These are phyloP conservation scores for Melanaphis sacchari DNA, from an alignment of 1,140 invertebrate species.

Conservation along the genomic window DNA sequence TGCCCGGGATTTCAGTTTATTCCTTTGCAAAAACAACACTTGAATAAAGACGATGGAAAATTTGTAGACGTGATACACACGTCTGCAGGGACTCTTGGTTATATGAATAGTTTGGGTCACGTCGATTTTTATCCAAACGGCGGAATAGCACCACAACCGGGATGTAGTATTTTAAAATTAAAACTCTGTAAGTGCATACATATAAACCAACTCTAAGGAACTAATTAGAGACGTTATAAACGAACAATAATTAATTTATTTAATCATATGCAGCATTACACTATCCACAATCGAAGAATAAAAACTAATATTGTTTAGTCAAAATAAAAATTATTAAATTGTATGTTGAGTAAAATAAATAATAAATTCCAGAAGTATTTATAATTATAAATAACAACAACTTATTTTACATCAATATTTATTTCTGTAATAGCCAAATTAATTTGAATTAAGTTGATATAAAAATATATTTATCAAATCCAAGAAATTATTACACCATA, in stretches of 20 bases:
- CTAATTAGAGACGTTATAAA: neutral
- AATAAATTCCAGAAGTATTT: no score
- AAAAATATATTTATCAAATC: neutral
- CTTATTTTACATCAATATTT: no score
- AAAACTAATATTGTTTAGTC: neutral
- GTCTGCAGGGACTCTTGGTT: neutral
- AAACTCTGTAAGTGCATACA: neutral
- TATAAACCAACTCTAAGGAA: accelerated
- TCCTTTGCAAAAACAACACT: slow-evolving; percentile 59
- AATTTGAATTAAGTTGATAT: no score
- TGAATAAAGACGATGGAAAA: slow-evolving; percentile 64
- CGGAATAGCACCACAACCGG: slow-evolving; percentile 69
- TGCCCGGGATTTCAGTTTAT: neutral
- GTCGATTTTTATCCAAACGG: slow-evolving; percentile 71
- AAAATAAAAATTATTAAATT: no score
- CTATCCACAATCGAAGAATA: no score
- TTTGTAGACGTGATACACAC: slow-evolving; percentile 67
- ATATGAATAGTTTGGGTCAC: neutral
- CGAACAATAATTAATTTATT: neutral
- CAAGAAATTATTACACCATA: neutral
- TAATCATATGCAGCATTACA: neutral
- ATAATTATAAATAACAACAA: no score
- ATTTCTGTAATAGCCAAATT: neutral
- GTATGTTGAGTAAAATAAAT: no score
- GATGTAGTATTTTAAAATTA: slow-evolving; percentile 60